These are phyloP conservation scores for Ischnura elegans DNA, from an alignment of 2,888 invertebrate genomes.

Conservation along the genomic window DNA sequence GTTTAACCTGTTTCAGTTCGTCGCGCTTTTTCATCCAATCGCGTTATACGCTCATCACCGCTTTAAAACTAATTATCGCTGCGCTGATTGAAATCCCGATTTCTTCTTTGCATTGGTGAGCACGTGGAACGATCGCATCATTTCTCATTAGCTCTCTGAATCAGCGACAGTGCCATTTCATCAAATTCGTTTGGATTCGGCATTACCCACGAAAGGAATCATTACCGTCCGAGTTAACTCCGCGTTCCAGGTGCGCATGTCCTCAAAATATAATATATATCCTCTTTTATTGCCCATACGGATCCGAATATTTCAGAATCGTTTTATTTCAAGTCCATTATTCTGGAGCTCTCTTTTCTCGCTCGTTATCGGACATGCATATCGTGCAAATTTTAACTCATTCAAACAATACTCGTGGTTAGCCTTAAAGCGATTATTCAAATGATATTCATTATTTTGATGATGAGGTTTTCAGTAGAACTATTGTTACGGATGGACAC, in stretches of 20 bases:
- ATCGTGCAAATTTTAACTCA: background rate
- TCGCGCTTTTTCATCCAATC: background rate
- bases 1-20: background rate
- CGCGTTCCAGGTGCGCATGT: background rate
- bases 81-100: background rate
- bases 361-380: background rate
- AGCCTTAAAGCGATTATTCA: no score
- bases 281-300: background rate
- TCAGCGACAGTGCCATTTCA: background rate
- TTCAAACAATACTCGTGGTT: background rate
- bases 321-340: background rate
- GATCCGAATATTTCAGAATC: background rate
- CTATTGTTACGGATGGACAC: no score
- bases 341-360: background rate
- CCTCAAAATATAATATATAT: background rate
- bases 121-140: background rate
- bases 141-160: background rate
- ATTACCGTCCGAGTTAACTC: background rate
- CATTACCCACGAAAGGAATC: background rate
- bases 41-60: background rate
- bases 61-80: background rate
- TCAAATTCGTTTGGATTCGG: background rate
- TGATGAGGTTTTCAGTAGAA: no score
- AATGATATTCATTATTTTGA: no score
- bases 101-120: background rate